Percentiles rank a stretch among this genome's conserved stretches.
These are phyloP conservation scores for Galeruca laticollis DNA, from an alignment of 2,888 invertebrate species.

Conservation along the genomic window DNA sequence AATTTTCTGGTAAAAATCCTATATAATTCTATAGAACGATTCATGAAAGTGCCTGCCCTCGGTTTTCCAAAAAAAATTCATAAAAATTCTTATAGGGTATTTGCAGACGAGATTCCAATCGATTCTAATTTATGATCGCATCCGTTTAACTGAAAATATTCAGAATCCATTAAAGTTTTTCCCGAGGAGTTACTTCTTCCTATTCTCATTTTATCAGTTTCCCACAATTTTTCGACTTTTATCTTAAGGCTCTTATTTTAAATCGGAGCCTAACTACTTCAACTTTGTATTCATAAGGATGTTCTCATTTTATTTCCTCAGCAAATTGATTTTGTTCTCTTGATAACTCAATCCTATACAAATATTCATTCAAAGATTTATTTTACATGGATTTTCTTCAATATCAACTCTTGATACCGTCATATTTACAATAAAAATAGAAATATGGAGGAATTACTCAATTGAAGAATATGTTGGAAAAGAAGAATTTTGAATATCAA, in stretches of 20 bases:
- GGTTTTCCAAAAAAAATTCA: neutral
- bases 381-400: no score
- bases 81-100: no score
- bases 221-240: neutral
- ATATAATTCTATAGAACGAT: neutral
- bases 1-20: neutral
- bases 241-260: conserved; percentile 11
- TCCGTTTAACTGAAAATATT: neutral
- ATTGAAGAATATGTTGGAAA: no score
- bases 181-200: neutral
- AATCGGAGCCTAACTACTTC: neutral
- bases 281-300: neutral
- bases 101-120: neutral
- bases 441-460: no score
- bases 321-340: neutral
- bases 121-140: neutral
- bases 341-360: no score
- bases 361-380: no score
- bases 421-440: no score
- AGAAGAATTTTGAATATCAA: no score
- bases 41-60: no score
- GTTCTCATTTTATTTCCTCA: conserved; percentile 1
- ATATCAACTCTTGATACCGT: no score
- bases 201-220: conserved; percentile 6
- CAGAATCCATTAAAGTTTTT: conserved; percentile 7